These are phyloP conservation scores for Aleadryas rufinucha DNA, from an alignment of 2,113 vertebrate species.

Conservation along the genomic window DNA sequence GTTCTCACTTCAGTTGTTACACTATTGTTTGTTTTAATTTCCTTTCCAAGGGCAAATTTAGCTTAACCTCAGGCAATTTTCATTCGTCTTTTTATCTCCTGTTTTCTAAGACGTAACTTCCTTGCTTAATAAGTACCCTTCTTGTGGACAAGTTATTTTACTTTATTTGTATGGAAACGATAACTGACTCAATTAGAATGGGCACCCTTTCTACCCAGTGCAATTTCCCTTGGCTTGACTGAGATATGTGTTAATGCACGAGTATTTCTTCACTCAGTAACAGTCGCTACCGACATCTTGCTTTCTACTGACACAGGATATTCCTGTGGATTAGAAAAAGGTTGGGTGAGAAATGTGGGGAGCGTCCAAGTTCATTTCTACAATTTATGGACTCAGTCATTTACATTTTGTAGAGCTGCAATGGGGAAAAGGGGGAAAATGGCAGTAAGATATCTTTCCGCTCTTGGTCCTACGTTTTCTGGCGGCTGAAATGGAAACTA, in stretches of 20 bases:
- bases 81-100: not conserved
- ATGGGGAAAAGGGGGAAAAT: not conserved
- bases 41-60: not conserved
- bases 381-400: not conserved
- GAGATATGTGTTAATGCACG: fast-evolving
- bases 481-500: not conserved
- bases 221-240: not conserved
- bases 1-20: not conserved
- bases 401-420: not conserved
- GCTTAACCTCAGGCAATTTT: not conserved
- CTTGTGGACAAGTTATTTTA: not conserved
- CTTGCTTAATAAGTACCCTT: not conserved
- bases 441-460: not conserved
- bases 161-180: not conserved
- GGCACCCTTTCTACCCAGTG: not conserved
- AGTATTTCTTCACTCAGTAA: not conserved
- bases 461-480: not conserved
- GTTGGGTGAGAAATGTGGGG: not conserved
- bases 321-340: not conserved
- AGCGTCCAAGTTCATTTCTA: not conserved
- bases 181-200: not conserved
- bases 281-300: not conserved
- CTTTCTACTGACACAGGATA: not conserved
- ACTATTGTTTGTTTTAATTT: not conserved
- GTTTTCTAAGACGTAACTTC: not conserved